These are phyloP conservation scores for Altica lythri DNA, from an alignment of 2,888 invertebrate genomes.

Conservation along the genomic window DNA sequence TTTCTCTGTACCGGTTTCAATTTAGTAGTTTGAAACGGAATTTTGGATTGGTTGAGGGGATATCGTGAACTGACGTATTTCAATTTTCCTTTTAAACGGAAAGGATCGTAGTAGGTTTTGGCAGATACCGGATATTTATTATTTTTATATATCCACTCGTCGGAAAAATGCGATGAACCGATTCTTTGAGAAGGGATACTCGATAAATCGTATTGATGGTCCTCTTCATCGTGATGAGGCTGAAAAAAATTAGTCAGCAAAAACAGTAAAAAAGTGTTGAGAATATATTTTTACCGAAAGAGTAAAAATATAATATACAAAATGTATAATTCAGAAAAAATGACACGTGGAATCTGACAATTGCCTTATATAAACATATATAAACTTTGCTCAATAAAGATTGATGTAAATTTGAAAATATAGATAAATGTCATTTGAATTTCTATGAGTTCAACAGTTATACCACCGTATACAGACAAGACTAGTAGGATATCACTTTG, in stretches of 20 bases:
- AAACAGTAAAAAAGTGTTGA: background rate
- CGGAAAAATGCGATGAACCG: conserved; percentile 30
- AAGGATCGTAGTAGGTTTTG: conserved; percentile 40
- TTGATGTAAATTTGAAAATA: too few species aligned
- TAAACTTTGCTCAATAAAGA: too few species aligned
- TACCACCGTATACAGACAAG: too few species aligned
- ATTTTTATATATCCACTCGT: conserved; percentile 40
- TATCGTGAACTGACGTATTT: conserved; percentile 5
- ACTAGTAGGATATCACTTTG: too few species aligned
- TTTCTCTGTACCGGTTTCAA: background rate
- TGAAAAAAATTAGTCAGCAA: conserved; percentile 8
- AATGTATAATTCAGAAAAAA: too few species aligned
- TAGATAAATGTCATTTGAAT: too few species aligned
- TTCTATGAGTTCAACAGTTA: too few species aligned
- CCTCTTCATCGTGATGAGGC: conserved; percentile 27
- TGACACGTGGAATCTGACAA: too few species aligned
- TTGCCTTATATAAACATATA: too few species aligned
- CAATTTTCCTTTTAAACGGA: conserved; percentile 33
- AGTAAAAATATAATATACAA: background rate
- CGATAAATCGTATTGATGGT: conserved; percentile 13
- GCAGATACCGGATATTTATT: conserved; percentile 34
- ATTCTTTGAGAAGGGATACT: conserved; percentile 30
- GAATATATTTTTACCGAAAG: background rate
- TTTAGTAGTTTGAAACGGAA: conserved; percentile 3
- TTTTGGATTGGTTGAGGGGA: background rate